These are phyloP conservation scores for Catagonus wagneri DNA, from an alignment of 2,113 vertebrate species.

Conservation along the genomic window DNA sequence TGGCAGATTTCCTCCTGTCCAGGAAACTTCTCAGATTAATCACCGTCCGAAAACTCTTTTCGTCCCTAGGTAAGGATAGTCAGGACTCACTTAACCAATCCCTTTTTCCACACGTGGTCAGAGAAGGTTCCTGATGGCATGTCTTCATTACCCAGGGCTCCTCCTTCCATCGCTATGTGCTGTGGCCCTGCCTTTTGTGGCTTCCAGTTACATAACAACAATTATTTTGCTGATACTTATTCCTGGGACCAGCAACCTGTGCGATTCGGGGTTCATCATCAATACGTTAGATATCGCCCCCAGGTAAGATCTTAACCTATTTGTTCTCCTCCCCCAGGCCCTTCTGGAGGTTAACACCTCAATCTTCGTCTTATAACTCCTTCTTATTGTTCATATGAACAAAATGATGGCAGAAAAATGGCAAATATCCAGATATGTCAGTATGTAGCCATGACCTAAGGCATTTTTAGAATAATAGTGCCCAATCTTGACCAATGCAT, in stretches of 20 bases:
- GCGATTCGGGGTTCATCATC: constrained; percentile 81
- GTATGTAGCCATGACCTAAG: not conserved
- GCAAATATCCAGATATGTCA: not conserved
- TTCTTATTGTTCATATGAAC: not conserved
- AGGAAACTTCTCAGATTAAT: constrained; percentile 87
- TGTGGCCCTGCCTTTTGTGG: constrained; percentile 75
- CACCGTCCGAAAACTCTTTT: constrained; percentile 90
- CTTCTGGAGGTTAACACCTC: not conserved
- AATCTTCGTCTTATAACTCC: not conserved
- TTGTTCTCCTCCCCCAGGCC: not conserved
- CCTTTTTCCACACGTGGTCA: not conserved
- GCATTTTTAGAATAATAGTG: not conserved
- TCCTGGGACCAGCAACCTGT: constrained; percentile 81
- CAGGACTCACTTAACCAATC: not conserved
- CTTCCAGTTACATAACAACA: constrained; percentile 72
- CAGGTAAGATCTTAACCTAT: constrained; percentile 55
- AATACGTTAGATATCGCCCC: constrained; percentile 80
- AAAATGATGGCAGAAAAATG: not conserved
- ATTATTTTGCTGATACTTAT: constrained; percentile 80
- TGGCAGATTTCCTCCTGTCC: constrained; percentile 90
- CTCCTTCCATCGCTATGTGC: constrained; percentile 77
- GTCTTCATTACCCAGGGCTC: constrained; percentile 67
- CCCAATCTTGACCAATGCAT: not conserved
- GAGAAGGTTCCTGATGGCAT: not conserved
- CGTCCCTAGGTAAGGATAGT: constrained; percentile 85